Conservation (phyloP, 2,113 vertebrate species). For the Gasterosteus nipponicus region DNA sequence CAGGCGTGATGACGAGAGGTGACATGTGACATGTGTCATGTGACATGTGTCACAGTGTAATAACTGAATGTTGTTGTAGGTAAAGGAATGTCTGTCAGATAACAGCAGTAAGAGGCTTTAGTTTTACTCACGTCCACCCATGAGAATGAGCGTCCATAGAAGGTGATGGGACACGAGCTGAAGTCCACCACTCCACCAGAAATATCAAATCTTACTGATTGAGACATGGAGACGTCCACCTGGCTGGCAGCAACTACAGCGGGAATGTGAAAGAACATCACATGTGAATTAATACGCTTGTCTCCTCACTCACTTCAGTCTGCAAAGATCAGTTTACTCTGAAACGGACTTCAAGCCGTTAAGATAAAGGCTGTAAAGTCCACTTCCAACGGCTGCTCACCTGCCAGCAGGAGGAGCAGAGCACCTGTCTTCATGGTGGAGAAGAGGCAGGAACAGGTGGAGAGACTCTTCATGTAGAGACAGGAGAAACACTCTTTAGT, state of each 20-base stretch:
- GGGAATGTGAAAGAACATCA: background rate
- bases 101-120: too few species aligned
- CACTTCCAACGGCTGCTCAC: background rate
- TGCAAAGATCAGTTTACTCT: background rate
- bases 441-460: background rate
- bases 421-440: background rate
- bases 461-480: background rate
- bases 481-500: background rate
- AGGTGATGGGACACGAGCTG: background rate
- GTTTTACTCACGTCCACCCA: background rate
- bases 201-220: background rate
- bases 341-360: background rate
- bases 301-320: background rate
- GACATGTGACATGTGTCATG: too few species aligned
- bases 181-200: too few species aligned
- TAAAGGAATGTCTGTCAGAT: too few species aligned
- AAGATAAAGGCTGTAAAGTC: background rate
- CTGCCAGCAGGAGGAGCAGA: conserved; percentile 1
- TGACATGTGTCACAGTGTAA: too few species aligned
- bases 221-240: background rate
- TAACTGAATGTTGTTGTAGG: too few species aligned
- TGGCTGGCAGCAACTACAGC: background rate
- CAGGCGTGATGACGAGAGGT: too few species aligned
- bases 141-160: background rate
- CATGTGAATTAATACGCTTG: background rate